Conservation (phyloP, 2,113 vertebrate genomes). For the Cyprinodon variegatus region DNA sequence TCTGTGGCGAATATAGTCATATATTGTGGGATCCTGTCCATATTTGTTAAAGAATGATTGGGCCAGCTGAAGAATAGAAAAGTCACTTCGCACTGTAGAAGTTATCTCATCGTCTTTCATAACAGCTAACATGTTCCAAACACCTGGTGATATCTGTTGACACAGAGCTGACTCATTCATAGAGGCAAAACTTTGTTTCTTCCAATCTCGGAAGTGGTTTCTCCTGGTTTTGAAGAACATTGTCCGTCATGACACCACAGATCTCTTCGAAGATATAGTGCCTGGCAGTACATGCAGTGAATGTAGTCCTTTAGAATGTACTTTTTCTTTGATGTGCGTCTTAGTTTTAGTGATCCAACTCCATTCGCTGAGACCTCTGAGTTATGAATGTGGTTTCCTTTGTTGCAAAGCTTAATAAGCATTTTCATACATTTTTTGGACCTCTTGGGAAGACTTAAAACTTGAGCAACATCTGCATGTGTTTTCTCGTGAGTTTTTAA, state of each 20-base stretch:
- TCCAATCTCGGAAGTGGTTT: neutral
- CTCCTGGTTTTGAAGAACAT: slow-evolving; percentile 7
- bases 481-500: neutral
- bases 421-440: neutral
- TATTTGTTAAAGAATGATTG: slow-evolving; percentile 18
- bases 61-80: slow-evolving; percentile 8
- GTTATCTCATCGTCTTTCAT: slow-evolving; percentile 17
- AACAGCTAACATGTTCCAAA: slow-evolving; percentile 1
- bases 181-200: neutral
- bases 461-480: slow-evolving; percentile 8
- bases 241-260: slow-evolving; percentile 1
- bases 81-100: slow-evolving; percentile 8
- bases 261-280: neutral
- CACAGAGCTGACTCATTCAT: slow-evolving; percentile 14
- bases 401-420: neutral
- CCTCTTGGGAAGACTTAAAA: slow-evolving; percentile 5
- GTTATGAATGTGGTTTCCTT: slow-evolving; percentile 8
- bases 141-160: slow-evolving; percentile 7
- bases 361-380: slow-evolving; percentile 1
- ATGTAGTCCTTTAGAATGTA: neutral
- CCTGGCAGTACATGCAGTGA: slow-evolving; percentile 8
- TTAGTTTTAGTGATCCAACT: neutral
- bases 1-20: no score
- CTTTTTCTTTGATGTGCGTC: neutral
- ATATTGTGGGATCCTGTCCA: neutral